Conservation (phyloP, 2,797 vertebrate genomes). For the Tangara arthus region DNA sequence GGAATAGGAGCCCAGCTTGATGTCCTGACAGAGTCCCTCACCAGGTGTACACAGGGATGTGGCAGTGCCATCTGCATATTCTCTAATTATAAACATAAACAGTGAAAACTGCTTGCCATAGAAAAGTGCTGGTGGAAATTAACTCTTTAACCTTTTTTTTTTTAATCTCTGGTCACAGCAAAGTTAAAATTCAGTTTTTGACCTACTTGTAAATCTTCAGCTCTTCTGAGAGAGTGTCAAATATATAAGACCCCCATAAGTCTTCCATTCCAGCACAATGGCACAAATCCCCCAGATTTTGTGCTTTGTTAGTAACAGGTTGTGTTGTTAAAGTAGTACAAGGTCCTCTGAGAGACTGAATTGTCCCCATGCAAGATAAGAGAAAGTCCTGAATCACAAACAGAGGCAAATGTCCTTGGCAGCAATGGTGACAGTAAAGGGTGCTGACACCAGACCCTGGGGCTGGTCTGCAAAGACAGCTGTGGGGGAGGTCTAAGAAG, state of each 20-base stretch:
- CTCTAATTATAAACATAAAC: not conserved
- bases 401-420: not conserved
- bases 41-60: not conserved
- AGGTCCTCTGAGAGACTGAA: not conserved
- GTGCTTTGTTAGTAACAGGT: not conserved
- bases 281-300: not conserved
- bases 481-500: not conserved
- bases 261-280: not conserved
- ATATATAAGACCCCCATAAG: not conserved
- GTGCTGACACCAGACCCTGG: not conserved
- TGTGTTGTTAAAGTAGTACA: not conserved
- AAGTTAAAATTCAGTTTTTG: not conserved
- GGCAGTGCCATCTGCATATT: not conserved
- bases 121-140: not conserved
- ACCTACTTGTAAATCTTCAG: not conserved
- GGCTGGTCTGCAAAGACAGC: not conserved
- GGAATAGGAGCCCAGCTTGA: not conserved
- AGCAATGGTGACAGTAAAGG: not conserved
- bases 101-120: not conserved
- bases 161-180: not conserved
- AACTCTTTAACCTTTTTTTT: not conserved
- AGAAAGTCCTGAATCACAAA: not conserved
- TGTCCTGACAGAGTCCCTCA: not conserved
- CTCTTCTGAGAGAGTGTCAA: not conserved
- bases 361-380: not conserved